Conservation (phyloP, 2,797 vertebrate species). For the Darevskia nairensis region DNA sequence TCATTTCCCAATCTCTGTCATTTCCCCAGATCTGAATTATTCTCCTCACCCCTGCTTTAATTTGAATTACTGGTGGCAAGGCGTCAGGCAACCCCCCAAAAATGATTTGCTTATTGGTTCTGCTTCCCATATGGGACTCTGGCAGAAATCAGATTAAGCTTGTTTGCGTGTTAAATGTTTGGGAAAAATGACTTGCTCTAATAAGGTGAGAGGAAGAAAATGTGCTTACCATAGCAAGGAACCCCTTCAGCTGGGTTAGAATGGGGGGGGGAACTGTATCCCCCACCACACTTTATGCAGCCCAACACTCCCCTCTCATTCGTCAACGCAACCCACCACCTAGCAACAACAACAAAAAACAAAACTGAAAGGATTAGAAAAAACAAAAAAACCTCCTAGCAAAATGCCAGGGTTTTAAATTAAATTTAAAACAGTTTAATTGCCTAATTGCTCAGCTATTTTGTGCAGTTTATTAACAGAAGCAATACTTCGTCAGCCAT, state of each 20-base stretch:
- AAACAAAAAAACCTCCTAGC: conserved; percentile 63
- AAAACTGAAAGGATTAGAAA: conserved; percentile 51
- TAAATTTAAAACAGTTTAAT: conserved; percentile 89
- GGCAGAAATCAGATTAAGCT: conserved; percentile 75
- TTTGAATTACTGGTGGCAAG: conserved; percentile 56
- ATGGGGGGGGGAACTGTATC: conserved; percentile 2
- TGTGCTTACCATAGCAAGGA: conserved; percentile 51
- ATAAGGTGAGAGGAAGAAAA: conserved; percentile 58
- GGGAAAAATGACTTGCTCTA: conserved; percentile 73
- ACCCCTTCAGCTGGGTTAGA: conserved; percentile 34
- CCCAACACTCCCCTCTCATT: conserved; percentile 32
- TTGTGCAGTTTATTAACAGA: conserved; percentile 87
- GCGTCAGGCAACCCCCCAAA: conserved; percentile 60
- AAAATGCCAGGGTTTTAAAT: conserved; percentile 82
- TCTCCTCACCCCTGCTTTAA: conserved; percentile 36
- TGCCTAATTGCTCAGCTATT: conserved; percentile 91
- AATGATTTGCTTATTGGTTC: conserved; percentile 67
- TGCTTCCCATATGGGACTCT: conserved; percentile 68
- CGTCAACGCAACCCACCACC: conserved; percentile 35
- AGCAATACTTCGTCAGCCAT: conserved; percentile 85
- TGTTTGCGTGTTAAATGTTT: conserved; percentile 77
- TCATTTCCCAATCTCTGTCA: conserved; percentile 7
- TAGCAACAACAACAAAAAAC: conserved; percentile 27
- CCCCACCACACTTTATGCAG: accelerated
- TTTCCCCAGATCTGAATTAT: not conserved